Conservation (phyloP, 2,797 vertebrate genomes). For the Salarias fasciatus region DNA sequence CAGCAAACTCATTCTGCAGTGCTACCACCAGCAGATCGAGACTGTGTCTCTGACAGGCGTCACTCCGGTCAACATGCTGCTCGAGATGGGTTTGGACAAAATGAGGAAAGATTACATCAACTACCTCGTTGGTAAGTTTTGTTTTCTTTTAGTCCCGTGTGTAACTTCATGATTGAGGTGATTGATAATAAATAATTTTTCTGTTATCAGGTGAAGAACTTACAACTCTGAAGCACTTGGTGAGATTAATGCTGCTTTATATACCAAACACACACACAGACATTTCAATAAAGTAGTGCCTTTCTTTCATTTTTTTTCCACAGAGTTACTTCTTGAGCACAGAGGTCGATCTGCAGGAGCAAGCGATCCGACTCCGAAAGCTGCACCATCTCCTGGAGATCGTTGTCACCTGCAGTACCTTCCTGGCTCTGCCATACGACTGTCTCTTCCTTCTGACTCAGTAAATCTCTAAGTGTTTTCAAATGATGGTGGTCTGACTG, state of each 20-base stretch:
- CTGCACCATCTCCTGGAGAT: slow-evolving; percentile 96
- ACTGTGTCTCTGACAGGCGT: slow-evolving; percentile 84
- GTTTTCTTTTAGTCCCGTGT: background rate
- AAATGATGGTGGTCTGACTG: no score
- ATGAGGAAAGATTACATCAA: slow-evolving; percentile 96
- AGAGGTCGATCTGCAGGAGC: slow-evolving; percentile 89
- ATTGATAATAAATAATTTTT: no score
- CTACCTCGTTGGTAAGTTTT: slow-evolving; percentile 90
- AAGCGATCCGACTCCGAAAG: slow-evolving; percentile 90
- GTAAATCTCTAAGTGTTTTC: slow-evolving; percentile 73
- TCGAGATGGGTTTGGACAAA: slow-evolving; percentile 96
- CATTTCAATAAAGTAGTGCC: slow-evolving; percentile 9
- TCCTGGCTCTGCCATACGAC: slow-evolving; percentile 90
- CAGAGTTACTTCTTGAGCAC: slow-evolving; percentile 92
- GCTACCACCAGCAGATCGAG: slow-evolving; percentile 88
- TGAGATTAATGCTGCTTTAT: slow-evolving; percentile 69
- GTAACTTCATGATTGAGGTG: background rate
- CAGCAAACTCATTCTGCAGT: slow-evolving; percentile 91
- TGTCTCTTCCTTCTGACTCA: slow-evolving; percentile 92
- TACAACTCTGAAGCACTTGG: slow-evolving; percentile 92
- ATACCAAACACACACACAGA: no score
- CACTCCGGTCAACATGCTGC: slow-evolving; percentile 89
- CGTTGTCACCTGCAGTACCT: slow-evolving; percentile 87
- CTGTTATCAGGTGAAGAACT: slow-evolving; percentile 87
- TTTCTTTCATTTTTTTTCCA: background rate